Conservation (phyloP, 2,113 vertebrate species). For the Mormyrus iriodes region DNA sequence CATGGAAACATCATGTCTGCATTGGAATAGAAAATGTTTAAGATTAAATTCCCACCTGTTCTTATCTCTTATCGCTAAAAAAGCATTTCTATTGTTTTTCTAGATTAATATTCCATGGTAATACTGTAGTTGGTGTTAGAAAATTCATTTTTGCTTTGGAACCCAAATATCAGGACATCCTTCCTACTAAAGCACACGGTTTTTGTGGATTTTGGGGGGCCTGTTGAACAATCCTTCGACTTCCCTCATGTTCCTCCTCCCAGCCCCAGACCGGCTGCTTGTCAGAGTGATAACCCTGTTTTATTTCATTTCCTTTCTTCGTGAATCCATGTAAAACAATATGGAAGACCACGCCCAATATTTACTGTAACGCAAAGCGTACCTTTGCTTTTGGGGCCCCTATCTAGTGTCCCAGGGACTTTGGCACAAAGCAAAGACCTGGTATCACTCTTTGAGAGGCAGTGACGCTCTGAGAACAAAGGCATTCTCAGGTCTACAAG, state of each 20-base stretch:
- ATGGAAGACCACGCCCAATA: not conserved
- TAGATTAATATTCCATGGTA: not conserved
- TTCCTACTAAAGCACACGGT: not conserved
- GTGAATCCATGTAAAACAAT: not conserved
- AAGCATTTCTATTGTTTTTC: not conserved
- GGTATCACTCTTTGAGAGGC: not conserved
- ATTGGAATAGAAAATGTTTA: not conserved
- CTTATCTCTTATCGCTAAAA: not conserved
- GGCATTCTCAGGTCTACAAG: not conserved
- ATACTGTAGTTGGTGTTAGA: not conserved
- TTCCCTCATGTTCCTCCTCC: constrained; percentile 36
- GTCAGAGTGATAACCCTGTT: not conserved
- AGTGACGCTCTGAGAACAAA: not conserved
- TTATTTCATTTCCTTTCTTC: constrained; percentile 9
- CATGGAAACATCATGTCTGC: not conserved
- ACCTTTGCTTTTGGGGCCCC: not conserved
- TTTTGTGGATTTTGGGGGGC: constrained; percentile 24
- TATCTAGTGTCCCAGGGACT: not conserved
- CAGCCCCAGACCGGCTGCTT: constrained; percentile 25
- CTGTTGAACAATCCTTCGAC: constrained; percentile 23
- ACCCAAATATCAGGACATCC: not conserved
- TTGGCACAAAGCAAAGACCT: not conserved
- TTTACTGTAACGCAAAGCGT: not conserved
- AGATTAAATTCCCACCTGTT: not conserved
- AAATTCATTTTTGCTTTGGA: not conserved